Percentiles rank a stretch among this genome's conserved stretches.
phyloP scores from a whole-genome alignment of 2,113 vertebrate species.

The Scophthalmus maximus region DNA sequence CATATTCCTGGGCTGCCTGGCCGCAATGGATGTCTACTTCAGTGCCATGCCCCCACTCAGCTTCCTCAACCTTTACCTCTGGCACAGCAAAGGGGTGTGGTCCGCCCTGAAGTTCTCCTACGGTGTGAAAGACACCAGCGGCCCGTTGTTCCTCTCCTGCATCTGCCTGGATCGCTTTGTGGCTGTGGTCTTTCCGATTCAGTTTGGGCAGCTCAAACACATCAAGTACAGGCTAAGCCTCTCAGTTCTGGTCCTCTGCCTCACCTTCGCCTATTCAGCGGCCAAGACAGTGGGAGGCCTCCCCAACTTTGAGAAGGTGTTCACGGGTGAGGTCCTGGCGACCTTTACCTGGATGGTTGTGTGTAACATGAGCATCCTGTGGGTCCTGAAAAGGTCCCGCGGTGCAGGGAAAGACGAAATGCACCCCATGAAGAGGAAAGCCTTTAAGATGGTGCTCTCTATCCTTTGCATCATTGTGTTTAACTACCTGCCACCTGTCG shows the following conservation, averaged over 20 bases:
- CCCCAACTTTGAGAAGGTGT: constrained; percentile 81
- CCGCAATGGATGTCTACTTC: constrained; percentile 82
- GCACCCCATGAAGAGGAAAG: constrained; percentile 85
- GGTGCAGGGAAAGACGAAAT: constrained; percentile 79
- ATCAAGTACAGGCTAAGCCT: constrained; percentile 76
- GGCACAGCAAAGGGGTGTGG: constrained; percentile 72
- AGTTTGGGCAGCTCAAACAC: constrained; percentile 75
- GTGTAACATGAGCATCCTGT: constrained; percentile 79
- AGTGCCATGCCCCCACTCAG: constrained; percentile 72
- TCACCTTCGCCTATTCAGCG: constrained; percentile 79
- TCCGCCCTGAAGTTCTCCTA: constrained; percentile 71
- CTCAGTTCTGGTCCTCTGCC: constrained; percentile 64
- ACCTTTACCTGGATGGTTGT: constrained; percentile 80
- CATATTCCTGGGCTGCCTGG: constrained; percentile 80
- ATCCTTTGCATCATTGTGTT: constrained; percentile 79
- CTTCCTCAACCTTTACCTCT: constrained; percentile 79
- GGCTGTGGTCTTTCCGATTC: constrained; percentile 81
- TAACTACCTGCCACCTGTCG: constrained; percentile 83
- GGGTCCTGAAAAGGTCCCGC: constrained; percentile 77
- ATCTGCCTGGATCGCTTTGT: constrained; percentile 84
- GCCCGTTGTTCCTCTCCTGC: constrained; percentile 81
- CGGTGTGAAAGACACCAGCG: constrained; percentile 83
- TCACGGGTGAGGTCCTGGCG: constrained; percentile 77
- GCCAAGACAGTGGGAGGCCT: constrained; percentile 77
- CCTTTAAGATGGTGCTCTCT: constrained; percentile 82